A percentile compares a stretch with the other conserved stretches of the same genome.
Conservation (phyloP, 2,888 invertebrate species). For the Tetragonula carbonaria region DNA sequence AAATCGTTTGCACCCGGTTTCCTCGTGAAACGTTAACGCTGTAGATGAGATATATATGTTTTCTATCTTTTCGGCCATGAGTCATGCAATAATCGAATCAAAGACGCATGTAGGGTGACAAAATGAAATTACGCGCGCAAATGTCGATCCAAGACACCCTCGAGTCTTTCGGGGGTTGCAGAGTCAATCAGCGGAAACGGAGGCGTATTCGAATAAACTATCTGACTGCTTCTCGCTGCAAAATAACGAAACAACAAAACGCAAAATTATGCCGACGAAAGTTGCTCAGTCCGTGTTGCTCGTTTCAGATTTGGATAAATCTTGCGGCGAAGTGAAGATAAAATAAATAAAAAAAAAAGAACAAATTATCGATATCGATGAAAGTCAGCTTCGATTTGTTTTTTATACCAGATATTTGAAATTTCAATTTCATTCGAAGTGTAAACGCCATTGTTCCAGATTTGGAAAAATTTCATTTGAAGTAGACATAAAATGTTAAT, state of each 20-base stretch:
- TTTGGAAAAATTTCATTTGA: no score
- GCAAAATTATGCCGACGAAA: not conserved
- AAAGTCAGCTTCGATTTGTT: no score
- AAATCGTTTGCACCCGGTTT: not conserved
- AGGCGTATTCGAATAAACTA: conserved; percentile 29
- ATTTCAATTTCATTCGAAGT: no score
- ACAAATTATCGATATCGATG: no score
- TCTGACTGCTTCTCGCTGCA: not conserved
- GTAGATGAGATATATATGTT: not conserved
- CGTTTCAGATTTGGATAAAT: not conserved
- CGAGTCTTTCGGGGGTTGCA: conserved; percentile 69
- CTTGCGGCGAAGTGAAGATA: not conserved
- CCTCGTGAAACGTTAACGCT: conserved; percentile 11
- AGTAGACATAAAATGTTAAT: no score
- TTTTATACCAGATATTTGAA: no score
- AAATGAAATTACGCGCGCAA: conserved; percentile 82
- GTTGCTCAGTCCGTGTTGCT: not conserved
- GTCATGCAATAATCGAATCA: conserved; percentile 81
- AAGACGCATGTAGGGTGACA: conserved; percentile 79
- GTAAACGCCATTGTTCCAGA: no score
- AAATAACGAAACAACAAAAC: not conserved
- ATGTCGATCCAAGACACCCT: conserved; percentile 82
- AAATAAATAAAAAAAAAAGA: no score
- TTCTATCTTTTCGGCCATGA: conserved; percentile 74
- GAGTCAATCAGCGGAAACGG: conserved; percentile 58